Evolutionary conservation across 2,888 invertebrate species (phyloP), one percentile per base, ranked within the genome.

Genomic region (Hypena proboscidalis): DNA sequence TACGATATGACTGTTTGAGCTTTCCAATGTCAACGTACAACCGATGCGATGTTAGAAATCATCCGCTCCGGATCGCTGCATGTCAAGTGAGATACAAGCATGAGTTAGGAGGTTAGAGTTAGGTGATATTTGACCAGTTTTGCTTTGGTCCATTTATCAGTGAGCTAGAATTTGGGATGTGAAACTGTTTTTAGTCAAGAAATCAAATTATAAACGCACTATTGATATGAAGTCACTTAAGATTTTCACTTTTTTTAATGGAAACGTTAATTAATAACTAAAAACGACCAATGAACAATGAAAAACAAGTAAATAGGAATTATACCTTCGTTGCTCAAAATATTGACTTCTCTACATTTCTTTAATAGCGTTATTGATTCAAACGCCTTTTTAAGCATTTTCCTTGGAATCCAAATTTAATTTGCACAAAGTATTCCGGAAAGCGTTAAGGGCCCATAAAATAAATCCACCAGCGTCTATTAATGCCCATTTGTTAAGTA

Each of bases 1-100:
- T 71, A 72, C 70, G 65, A 67, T 66, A 68, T 64, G 49, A 43
- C 48, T 73, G 73, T 74, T 62, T 75, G 70, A 59, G 51, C 62
- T 59, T 53, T 51, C 23, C 50, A 51, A 30, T 56, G 69, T 59
- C 67, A 61, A 58, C 49, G 40, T 57, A 42, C 39, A 52, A 46
- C 42, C 19, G 42, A 46, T 55, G 55, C 19, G 42, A 46, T 55
- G 55, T 61, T 51, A 58, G 62, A 53, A 57, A 56, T 65, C 51
- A 58, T 60, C 19, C 32, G 39, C 47, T 58, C 41, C 35, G 17
- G 37, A 54, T 65, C 44, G 39, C 9, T 33, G 33, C 25, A 54
- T 39, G 55, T 49, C 50, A 57, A 49, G 44, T 44, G 31, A 40
- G 43, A 21, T 33, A 29, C 20, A 26, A 29, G 25, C 10, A 33